Percentiles rank a stretch among this genome's conserved stretches.
These are phyloP conservation scores for Charadrius vociferus DNA, from an alignment of 2,113 vertebrate species.

Conservation along the genomic window DNA sequence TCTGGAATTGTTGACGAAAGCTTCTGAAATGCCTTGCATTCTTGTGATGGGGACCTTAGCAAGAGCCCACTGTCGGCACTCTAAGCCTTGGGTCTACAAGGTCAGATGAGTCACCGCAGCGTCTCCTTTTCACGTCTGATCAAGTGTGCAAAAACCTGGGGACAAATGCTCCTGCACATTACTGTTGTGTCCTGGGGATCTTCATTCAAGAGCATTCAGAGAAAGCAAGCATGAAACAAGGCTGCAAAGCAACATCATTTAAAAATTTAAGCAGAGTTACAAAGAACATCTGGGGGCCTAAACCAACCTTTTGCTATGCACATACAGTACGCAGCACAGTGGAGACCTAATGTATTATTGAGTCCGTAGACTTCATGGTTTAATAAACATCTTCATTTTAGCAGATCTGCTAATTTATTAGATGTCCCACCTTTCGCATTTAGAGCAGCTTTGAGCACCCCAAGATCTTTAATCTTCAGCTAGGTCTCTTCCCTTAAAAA, in stretches of 20 bases:
- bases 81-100: not conserved
- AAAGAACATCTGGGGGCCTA: not conserved
- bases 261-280: not conserved
- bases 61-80: not conserved
- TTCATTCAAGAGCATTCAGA: slow-evolving; percentile 1
- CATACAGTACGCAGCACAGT: not conserved
- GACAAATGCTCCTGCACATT: not conserved
- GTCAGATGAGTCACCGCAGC: slow-evolving; percentile 23
- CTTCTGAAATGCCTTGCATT: slow-evolving; percentile 37
- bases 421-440: not conserved
- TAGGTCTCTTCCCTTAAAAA: not conserved
- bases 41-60: not conserved
- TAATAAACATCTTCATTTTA: not conserved
- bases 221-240: slow-evolving; percentile 9
- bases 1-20: not conserved
- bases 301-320: not conserved
- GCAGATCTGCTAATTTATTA: not conserved
- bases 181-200: not conserved
- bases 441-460: not conserved
- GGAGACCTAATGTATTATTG: not conserved
- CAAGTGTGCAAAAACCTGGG: slow-evolving; percentile 20
- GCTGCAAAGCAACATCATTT: not conserved
- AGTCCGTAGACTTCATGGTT: not conserved
- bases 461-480: not conserved
- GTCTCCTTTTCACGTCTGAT: not conserved